Conservation (phyloP, 2,797 vertebrate genomes). For the Steatocranus sp. region DNA sequence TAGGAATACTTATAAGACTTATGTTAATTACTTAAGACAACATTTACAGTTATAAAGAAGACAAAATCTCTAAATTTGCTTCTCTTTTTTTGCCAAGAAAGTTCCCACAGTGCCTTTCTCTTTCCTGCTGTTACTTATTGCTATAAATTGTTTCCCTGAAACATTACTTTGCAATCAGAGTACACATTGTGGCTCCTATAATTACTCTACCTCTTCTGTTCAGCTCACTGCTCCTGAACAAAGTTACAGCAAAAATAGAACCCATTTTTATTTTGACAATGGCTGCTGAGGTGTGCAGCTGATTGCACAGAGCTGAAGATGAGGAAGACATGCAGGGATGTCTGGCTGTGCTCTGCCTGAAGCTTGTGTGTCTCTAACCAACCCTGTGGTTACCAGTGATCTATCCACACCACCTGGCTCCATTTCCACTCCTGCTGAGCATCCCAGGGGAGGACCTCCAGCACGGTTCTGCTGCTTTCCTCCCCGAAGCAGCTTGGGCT, state of each 20-base stretch:
- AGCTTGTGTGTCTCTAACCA: conserved; percentile 11
- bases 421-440: conserved; percentile 29
- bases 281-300: conserved; percentile 41
- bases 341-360: conserved; percentile 32
- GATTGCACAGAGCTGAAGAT: conserved; percentile 26
- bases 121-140: conserved; percentile 22
- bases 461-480: conserved; percentile 20
- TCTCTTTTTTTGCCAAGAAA: background rate
- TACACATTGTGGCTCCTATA: conserved; percentile 47
- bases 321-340: conserved; percentile 2
- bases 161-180: conserved; percentile 59
- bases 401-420: conserved; percentile 56
- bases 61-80: background rate
- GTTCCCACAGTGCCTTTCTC: background rate
- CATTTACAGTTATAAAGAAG: background rate
- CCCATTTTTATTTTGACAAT: conserved; percentile 49
- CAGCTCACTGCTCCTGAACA: conserved; percentile 53
- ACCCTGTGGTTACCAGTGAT: conserved; percentile 57
- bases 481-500: conserved; percentile 8
- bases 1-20: background rate
- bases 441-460: conserved; percentile 29
- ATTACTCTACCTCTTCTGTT: conserved; percentile 56
- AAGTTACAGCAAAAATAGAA: conserved; percentile 47
- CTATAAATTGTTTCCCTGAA: conserved; percentile 25
- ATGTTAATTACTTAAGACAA: background rate